Conservation (phyloP, 2,797 vertebrate species). For the Glyptemys insculpta region DNA sequence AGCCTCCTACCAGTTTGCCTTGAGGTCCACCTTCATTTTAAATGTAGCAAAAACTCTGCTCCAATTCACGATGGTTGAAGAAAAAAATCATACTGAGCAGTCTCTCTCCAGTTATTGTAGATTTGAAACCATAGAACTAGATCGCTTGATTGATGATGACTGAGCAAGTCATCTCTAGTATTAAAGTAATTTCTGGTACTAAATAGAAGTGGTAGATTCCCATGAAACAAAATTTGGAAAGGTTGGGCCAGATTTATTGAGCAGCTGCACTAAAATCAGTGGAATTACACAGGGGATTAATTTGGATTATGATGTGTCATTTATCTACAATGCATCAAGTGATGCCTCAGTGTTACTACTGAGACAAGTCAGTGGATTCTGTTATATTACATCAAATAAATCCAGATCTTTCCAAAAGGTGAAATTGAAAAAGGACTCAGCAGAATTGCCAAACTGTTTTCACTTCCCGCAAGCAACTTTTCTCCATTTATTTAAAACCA, state of each 20-base stretch:
- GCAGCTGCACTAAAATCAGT: neutral
- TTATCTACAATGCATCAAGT: neutral
- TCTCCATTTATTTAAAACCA: neutral
- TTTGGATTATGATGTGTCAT: neutral
- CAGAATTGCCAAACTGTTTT: neutral
- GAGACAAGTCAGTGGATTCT: neutral
- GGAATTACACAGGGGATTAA: neutral
- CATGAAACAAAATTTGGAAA: neutral
- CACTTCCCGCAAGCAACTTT: neutral
- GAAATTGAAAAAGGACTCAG: neutral
- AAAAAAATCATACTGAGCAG: neutral
- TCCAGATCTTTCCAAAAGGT: neutral
- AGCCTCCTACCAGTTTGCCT: neutral
- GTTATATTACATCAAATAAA: neutral
- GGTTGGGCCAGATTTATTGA: neutral
- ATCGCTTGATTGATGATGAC: neutral
- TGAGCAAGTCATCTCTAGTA: neutral
- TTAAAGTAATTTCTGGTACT: neutral
- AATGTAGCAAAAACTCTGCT: neutral
- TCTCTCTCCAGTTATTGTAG: neutral
- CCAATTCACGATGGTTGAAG: neutral
- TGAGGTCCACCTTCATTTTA: neutral
- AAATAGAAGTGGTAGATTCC: neutral
- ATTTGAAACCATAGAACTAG: neutral
- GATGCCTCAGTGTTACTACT: neutral